Base-by-base conservation (phyloP, 2,888 invertebrate genomes). In the Agrochola lychnidis region DNA sequence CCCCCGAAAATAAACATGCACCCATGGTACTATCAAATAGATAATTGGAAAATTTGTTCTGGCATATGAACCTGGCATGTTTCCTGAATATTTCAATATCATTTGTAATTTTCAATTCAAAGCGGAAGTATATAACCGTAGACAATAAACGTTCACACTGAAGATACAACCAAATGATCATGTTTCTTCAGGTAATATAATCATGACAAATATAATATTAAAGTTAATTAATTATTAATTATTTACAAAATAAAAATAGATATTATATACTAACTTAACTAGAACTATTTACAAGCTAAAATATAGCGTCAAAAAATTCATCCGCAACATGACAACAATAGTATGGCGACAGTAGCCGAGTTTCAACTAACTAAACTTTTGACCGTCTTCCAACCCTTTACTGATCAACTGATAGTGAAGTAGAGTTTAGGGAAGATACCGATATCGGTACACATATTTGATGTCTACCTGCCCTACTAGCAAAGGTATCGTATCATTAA, bases 301-400 rank as follows among this genome's bases (percentile, higher is more conserved):
- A n/a, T n/a, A n/a, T n/a, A n/a, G n/a, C n/a, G n/a, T n/a, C n/a
- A n/a, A n/a, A n/a, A n/a, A n/a, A n/a, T n/a, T n/a, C n/a, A n/a
- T n/a, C n/a, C n/a, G n/a, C n/a, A n/a, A n/a, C 72, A 48, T 22
- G 22, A 73, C 22, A 42, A 51, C 19, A 61, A 73, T 19, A 42
- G 16, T 53, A 14, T 6, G 19, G 16, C 10, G 22, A 36, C 7
- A 78, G 19, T 22, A 4, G 14, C 30, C 19, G 14, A 30, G 42
- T 42, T 30, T 6, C 5, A 9, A 56, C 16, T 40, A 30, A 57
- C 12, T 19, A 30, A 30, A 68, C 16, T 77, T 51, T 30, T 5
- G 57, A 14, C 16, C 25, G 22, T 5, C 40, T 1, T 19, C 30
- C 10, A 14, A 40, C 57, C 14, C 40, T n/a, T 51, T 22, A 42